These are phyloP conservation scores for Euphysa ruthae DNA, from an alignment of 30 jellyfish, hydroid and myxozoan genomes.

Conservation along the genomic window DNA sequence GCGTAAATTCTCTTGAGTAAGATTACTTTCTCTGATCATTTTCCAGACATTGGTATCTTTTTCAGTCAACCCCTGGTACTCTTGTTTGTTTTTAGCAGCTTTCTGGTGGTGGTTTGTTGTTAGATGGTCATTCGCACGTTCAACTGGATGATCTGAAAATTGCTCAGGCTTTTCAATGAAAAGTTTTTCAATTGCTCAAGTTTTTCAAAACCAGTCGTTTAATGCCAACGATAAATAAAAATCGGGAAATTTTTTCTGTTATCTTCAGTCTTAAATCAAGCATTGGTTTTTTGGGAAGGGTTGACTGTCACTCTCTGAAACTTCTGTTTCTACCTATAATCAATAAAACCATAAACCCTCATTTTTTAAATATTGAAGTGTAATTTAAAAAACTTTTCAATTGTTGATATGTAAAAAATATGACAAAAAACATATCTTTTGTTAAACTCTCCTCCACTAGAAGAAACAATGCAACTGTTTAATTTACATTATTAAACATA, in stretches of 20 bases:
- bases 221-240: not conserved
- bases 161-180: not conserved
- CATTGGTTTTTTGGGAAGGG: too few species aligned
- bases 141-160: slow-evolving; percentile 8
- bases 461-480: too few species aligned
- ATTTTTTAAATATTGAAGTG: too few species aligned
- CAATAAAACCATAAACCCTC: too few species aligned
- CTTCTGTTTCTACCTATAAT: too few species aligned
- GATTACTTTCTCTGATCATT: not conserved
- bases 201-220: not conserved
- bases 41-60: slow-evolving; percentile 3
- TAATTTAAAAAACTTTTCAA: too few species aligned
- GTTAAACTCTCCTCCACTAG: too few species aligned
- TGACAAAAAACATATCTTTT: too few species aligned
- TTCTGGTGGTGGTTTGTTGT: not conserved
- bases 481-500: too few species aligned
- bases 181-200: not conserved
- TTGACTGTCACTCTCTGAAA: too few species aligned
- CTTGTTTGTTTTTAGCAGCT: not conserved
- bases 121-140: not conserved
- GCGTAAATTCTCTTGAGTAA: not conserved
- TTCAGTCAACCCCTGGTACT: not conserved
- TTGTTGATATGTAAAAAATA: too few species aligned
- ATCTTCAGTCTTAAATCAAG: too few species aligned
- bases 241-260: not conserved